Conservation (phyloP, 1,140 invertebrate genomes). For the Pentalonia nigronervosa region DNA sequence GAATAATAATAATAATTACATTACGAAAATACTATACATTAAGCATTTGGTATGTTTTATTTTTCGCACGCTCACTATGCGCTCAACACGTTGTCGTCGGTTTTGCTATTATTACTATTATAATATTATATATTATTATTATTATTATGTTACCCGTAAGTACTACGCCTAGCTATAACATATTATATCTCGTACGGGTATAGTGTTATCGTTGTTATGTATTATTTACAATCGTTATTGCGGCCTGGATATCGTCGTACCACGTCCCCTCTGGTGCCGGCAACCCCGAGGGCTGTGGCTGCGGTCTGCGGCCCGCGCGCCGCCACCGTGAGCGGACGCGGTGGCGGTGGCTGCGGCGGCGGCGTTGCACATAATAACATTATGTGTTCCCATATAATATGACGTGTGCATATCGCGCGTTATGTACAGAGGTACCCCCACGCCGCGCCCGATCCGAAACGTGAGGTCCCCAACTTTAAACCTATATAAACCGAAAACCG, state of each 20-base stretch:
- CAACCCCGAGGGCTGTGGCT: background rate
- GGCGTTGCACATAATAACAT: background rate
- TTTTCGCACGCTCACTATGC: background rate
- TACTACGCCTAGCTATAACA: background rate
- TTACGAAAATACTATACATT: background rate
- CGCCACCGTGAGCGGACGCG: background rate
- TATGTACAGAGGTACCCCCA: background rate
- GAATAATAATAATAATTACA: background rate
- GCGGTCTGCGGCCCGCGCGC: background rate
- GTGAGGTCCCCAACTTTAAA: constrained; percentile 36
- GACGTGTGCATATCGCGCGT: background rate
- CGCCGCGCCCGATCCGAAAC: constrained; percentile 6
- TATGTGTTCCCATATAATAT: background rate
- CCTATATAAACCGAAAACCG: constrained; percentile 54
- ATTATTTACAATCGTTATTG: constrained; percentile 4
- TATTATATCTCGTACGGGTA: background rate
- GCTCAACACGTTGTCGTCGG: background rate
- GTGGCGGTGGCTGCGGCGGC: no score
- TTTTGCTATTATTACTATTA: background rate
- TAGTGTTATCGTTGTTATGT: background rate
- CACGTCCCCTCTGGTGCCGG: background rate
- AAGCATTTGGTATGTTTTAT: background rate
- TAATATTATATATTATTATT: background rate
- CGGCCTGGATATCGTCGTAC: background rate
- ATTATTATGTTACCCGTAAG: background rate